phyloP scores from a whole-genome alignment of 2,888 invertebrate genomes.

The Lysandra coridon region DNA sequence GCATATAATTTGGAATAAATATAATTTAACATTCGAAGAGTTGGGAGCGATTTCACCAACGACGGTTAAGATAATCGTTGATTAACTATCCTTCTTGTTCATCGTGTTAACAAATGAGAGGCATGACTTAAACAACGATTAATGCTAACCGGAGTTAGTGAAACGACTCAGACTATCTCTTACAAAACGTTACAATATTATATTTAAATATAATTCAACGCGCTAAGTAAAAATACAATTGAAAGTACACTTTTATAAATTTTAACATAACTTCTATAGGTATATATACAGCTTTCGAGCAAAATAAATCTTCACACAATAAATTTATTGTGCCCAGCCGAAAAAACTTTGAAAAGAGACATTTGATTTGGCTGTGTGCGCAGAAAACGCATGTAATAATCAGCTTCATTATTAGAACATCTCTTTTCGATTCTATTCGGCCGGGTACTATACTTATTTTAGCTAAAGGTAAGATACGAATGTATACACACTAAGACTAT shows the following conservation, averaged over 20 bases:
- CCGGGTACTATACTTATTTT: slow-evolving; percentile 53
- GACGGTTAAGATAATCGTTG: neutral
- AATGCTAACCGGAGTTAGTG: neutral
- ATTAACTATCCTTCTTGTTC: neutral
- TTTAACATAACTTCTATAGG: slow-evolving; percentile 38
- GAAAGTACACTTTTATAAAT: slow-evolving; percentile 25
- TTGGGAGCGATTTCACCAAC: neutral
- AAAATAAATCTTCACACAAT: slow-evolving; percentile 43
- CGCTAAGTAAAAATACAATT: slow-evolving; percentile 32
- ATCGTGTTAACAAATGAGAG: neutral
- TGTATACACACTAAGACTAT: slow-evolving; percentile 65
- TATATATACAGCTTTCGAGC: slow-evolving; percentile 43
- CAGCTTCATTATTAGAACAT: neutral
- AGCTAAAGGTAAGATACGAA: slow-evolving; percentile 71
- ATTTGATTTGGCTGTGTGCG: neutral
- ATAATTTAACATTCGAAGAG: neutral
- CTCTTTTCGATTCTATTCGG: neutral
- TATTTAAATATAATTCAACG: slow-evolving; percentile 14
- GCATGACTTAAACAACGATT: neutral
- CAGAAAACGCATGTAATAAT: neutral
- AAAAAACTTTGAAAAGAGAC: neutral
- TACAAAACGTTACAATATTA: slow-evolving; percentile 5
- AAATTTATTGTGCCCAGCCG: slow-evolving; percentile 38
- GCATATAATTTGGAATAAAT: slow-evolving; percentile 7
- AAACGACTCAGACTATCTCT: neutral